Base-by-base conservation (phyloP, 2,113 vertebrate genomes). In the Myanophis thanlyinensis region DNA sequence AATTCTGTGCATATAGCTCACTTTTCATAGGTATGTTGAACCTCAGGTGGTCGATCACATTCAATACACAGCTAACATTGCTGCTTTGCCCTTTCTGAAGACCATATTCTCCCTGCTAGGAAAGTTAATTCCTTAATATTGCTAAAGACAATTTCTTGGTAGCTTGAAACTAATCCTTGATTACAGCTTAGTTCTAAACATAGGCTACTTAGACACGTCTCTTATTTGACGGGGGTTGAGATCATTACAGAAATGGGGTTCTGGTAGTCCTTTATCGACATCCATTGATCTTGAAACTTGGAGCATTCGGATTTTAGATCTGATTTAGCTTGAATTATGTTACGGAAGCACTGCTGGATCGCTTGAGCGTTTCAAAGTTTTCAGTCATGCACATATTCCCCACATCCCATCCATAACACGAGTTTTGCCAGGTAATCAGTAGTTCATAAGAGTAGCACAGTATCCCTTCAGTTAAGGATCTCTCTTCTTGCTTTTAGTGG, bases 131-230 rank as follows among this genome's bases (percentile, higher is more conserved):
- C 27, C 48, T 0, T 67, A 85, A 47, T n/a, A 20, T 52, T 44
- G 46, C 73, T 59, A 48, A 59, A 59, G 5, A n/a, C 22, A 20
- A 15, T 46, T 56, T 40, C 2, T 84, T 44, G 44, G 92, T 88
- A 13, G 89, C 91, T 88, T 90, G 54, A 94, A 92, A 93, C 47
- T n/a, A 87, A 88, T 88, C 91, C 91, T 40, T 94, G 90, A 92
- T 93, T 95, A 85, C 87, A 95, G 4, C 7, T 35, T 40, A 53
- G 22, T 44, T 85, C 56, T 90, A 91, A 59, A 91, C 7, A 67
- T 94, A 93, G 15, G 30, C 90, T 91, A 54, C 11, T 30, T 62
- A 54, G 51, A 86, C 87, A 91, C 91, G 35, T 73, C 67, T 22
- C n/a, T 84, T 90, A 12, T 91, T 95, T 73, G 5, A 62, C 73